A percentile compares a stretch with the other conserved stretches of the same genome.
Evolutionary conservation across 2,113 vertebrate genomes (phyloP).

Genomic region (Ciconia boyciana): DNA sequence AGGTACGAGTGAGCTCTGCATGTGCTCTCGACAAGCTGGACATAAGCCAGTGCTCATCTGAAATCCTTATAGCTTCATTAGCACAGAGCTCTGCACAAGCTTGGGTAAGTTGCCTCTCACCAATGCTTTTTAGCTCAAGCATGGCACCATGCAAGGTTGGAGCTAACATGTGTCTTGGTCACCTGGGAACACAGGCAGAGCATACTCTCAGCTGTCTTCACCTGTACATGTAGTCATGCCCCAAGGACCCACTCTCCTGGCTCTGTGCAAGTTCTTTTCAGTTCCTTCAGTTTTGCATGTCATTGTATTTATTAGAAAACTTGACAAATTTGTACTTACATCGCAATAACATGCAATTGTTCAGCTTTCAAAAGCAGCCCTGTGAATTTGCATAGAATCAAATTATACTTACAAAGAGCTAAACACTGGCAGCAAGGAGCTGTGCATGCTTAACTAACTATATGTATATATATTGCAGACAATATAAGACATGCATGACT

Average conservation of each 20-base stretch:
- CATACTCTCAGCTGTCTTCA: background rate
- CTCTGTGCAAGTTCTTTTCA: background rate
- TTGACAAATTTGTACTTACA: background rate
- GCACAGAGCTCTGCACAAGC: background rate
- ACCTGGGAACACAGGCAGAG: background rate
- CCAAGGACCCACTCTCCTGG: background rate
- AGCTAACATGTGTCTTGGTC: background rate
- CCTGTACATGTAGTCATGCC: background rate
- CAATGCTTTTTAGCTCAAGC: background rate
- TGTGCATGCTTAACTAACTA: background rate
- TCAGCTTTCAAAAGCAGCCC: background rate
- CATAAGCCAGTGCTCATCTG: background rate
- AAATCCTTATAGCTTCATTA: background rate
- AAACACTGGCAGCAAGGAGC: background rate
- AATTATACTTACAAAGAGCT: background rate
- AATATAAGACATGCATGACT: background rate
- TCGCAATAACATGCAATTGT: background rate
- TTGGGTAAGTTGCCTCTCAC: background rate
- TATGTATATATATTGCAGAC: background rate
- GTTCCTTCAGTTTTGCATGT: background rate
- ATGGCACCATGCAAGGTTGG: background rate
- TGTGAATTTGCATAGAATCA: background rate
- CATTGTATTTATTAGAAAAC: background rate
- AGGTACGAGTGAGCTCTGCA: background rate
- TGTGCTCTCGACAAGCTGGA: background rate